Base-by-base conservation (phyloP, 2,888 invertebrate genomes). In the Hybos culiciformis region DNA sequence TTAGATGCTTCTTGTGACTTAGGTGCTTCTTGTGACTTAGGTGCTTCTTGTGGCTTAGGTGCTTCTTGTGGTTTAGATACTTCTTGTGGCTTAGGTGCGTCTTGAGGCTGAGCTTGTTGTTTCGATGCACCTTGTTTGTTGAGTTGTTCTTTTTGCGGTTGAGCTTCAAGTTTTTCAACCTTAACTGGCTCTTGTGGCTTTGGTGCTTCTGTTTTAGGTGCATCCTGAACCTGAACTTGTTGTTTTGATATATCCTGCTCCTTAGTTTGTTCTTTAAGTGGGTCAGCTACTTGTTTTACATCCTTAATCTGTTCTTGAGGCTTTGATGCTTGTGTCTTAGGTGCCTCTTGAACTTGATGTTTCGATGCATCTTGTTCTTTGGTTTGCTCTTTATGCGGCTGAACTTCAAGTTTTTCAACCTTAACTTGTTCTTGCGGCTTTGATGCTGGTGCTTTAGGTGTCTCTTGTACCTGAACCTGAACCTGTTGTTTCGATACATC, bases 51-150 rank as follows among this genome's bases (percentile, higher is more conserved):
- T 92, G 64, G 93, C 92, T 66, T 84, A 90, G 56, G 93, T 70
- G 60, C 55, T 92, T 73, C 90, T 17, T 11, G 14, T 18, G 21
- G 18, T 7, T 23, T 38, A 15, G 29, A 6, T 4, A 15, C 15
- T 29, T 21, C 42, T 15, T 33, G 14, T 37, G 42, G 20, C 48
- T 48, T 37, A n/a, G 31, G n/a, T 11, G 74, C 72, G 51, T 73
- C 72, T 18, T 74, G 74, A 5, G 21, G n/a, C 31, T 39, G 15
- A n/a, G 11, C 32, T 66, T 88, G 88, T 56, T 81, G 80, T 71
- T 88, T 90, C 54, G 88, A 87, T 41, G 91, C 86, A 65, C 91
- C 91, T 50, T 92, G 87, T 65, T 93, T 75, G 69, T 91, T 91
- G 60, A 87, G 88, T 51, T 90, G 85, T 66, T 90, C 29, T 29